These are phyloP conservation scores for Pantherophis vulpinus DNA, from an alignment of 2,797 vertebrate species.

Conservation along the genomic window DNA sequence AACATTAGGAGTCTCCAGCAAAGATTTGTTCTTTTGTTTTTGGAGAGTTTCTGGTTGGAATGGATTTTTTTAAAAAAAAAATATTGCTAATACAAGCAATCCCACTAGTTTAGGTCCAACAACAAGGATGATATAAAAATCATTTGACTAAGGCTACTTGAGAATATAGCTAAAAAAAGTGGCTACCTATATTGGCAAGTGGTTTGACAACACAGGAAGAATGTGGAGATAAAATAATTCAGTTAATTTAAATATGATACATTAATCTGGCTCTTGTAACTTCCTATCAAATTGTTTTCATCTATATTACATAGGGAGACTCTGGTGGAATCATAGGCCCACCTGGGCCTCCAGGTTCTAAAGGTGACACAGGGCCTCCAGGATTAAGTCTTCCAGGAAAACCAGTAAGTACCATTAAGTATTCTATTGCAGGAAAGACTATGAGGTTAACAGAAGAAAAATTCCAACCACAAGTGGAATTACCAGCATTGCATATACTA, in stretches of 20 bases:
- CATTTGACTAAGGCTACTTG: not conserved
- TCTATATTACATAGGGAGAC: constrained; percentile 79
- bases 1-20: not conserved
- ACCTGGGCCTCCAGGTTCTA: constrained; percentile 83
- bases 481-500: not conserved
- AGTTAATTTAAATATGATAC: not conserved
- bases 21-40: not conserved
- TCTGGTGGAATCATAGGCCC: constrained; percentile 78
- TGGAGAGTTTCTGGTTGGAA: not conserved
- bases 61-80: not conserved
- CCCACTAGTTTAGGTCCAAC: not conserved
- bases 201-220: not conserved
- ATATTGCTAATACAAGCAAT: not conserved
- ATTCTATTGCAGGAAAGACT: not conserved
- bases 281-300: not conserved
- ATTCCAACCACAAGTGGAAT: not conserved
- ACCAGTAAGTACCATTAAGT: constrained; percentile 72
- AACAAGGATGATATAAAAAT: not conserved
- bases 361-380: constrained; percentile 87
- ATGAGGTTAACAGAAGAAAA: not conserved
- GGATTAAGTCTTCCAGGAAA: constrained; percentile 75
- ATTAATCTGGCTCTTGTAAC: not conserved
- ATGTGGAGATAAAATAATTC: not conserved
- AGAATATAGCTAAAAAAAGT: not conserved
- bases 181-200: not conserved